Evolutionary conservation across 1,140 invertebrate species (phyloP).

Genomic region (Diploscapter pachys): DNA sequence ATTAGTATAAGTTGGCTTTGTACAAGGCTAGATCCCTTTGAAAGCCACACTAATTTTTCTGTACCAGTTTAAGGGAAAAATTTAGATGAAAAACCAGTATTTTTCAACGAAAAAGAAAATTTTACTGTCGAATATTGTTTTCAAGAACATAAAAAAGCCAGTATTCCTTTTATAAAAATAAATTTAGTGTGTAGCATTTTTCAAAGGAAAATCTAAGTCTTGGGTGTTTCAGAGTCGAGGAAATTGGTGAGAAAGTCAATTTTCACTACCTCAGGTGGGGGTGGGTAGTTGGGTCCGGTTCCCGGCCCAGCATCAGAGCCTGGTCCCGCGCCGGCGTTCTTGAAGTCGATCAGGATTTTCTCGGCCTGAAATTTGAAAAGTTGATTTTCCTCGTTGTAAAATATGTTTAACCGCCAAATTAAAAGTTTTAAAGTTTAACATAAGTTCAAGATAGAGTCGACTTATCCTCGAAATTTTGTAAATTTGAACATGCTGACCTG

Average conservation of each 20-base stretch:
- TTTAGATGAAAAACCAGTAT: too few relatives aligned
- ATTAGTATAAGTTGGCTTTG: too few relatives aligned
- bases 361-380: conserved; percentile 62
- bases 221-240: not conserved
- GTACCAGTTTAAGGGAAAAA: too few relatives aligned
- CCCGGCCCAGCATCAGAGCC: not conserved
- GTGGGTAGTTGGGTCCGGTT: not conserved
- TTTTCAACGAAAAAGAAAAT: too few relatives aligned
- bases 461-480: not conserved
- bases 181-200: too few relatives aligned
- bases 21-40: too few relatives aligned
- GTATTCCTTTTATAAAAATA: too few relatives aligned
- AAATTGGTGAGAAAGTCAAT: not conserved
- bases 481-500: not conserved
- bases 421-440: not conserved
- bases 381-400: too few relatives aligned
- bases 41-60: too few relatives aligned
- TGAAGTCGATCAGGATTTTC: conserved; percentile 74
- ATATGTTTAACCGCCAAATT: not conserved
- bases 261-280: conserved; percentile 17
- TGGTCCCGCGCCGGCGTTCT: conserved; percentile 45
- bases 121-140: too few relatives aligned
- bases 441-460: not conserved
- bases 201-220: too few relatives aligned
- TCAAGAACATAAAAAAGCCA: too few relatives aligned